A percentile compares a stretch with the other conserved stretches of the same genome.
Evolutionary conservation across 1,140 invertebrate species (phyloP).

Genomic region (Argopecten irradians): DNA sequence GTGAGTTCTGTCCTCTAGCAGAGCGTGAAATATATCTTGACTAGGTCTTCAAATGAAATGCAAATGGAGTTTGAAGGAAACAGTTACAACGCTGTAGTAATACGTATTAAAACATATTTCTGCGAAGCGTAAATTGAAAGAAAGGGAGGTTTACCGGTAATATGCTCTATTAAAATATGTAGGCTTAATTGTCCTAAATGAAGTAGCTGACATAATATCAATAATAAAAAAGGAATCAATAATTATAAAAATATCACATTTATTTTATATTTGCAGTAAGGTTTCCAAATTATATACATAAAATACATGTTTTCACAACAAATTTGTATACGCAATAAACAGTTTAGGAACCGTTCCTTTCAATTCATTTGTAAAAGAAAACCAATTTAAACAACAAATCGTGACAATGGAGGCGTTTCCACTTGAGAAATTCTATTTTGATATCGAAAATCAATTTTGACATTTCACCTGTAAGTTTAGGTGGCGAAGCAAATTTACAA

Average conservation of each 20-base stretch:
- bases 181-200: no score
- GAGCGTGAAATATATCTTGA: no score
- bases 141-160: no score
- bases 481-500: not conserved
- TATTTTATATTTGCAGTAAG: not conserved
- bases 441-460: not conserved
- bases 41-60: no score
- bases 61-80: no score
- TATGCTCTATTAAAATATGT: no score
- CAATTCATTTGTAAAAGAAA: not conserved
- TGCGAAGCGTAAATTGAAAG: no score
- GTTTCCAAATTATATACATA: not conserved
- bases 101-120: no score
- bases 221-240: not conserved
- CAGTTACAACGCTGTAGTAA: no score
- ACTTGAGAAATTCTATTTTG: not conserved
- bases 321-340: not conserved
- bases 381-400: not conserved
- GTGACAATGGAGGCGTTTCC: not conserved
- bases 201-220: no score
- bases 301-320: not conserved
- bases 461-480: not conserved
- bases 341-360: not conserved
- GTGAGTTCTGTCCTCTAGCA: no score
- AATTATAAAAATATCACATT: slow-evolving; percentile 5